Evolutionary conservation across 2,888 invertebrate species (phyloP).

Genomic region (Nymphalis c-album): DNA sequence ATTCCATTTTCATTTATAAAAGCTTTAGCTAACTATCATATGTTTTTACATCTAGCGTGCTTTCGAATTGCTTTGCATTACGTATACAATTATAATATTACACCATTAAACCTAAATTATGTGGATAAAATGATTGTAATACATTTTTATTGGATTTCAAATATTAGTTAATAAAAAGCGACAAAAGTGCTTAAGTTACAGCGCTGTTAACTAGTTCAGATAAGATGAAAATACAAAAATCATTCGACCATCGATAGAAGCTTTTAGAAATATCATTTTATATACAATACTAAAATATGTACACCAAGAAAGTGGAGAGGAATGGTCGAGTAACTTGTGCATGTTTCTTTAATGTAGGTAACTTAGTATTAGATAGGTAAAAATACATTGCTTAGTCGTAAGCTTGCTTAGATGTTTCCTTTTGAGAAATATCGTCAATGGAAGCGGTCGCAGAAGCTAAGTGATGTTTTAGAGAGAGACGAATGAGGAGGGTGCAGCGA

Average conservation of each 20-base stretch:
- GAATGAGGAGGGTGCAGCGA: slow-evolving; percentile 37
- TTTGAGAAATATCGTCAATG: slow-evolving; percentile 59
- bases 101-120: neutral
- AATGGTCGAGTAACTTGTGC: slow-evolving; percentile 35
- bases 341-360: slow-evolving; percentile 28
- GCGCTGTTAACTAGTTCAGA: neutral
- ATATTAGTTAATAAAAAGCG: neutral
- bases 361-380: slow-evolving; percentile 26
- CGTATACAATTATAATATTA: neutral
- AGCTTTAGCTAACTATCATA: neutral
- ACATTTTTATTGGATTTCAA: too few relatives aligned
- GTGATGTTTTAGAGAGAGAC: slow-evolving; percentile 58
- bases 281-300: slow-evolving; percentile 20
- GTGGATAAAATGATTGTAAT: too few relatives aligned
- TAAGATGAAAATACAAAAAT: neutral
- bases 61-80: neutral
- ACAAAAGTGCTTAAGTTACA: neutral
- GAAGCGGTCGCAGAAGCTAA: slow-evolving; percentile 57
- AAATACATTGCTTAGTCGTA: slow-evolving; percentile 48
- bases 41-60: neutral
- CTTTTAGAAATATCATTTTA: slow-evolving; percentile 6
- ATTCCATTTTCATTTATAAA: neutral
- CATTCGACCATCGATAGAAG: neutral
- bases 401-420: slow-evolving; percentile 47
- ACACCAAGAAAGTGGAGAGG: slow-evolving; percentile 33